Base-by-base conservation (phyloP, 2,113 vertebrate genomes). In the Proterorhinus semilunaris region DNA sequence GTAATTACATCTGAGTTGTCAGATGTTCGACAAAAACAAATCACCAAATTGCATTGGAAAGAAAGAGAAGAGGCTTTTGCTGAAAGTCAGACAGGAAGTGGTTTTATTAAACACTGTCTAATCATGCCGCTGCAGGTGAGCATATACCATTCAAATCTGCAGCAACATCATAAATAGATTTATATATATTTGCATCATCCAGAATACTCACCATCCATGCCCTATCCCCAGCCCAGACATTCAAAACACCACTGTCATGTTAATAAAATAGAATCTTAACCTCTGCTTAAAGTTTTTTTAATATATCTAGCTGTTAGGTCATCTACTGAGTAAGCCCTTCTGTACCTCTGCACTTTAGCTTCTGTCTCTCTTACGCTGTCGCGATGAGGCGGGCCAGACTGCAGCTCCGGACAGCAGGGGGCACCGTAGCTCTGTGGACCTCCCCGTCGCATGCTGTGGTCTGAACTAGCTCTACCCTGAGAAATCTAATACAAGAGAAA, bases 31-130 rank as follows among this genome's bases (percentile, higher is more conserved):
- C 6, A 61, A 44, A 11, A 10, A 45, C 6, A 61, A 5, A 45
- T 10, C 2, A 50, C 1, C 4, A 6, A 12, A 10, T 15, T 11
- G 71, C 45, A 8, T 16, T 62, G 36, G 21, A 44, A 13, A 46
- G 1, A 13, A 46, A 1, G 16, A 7, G 16, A 57, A 49, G 58
- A 11, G 11, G 62, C 44, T 73, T 74, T 79, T 53, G 73, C 71
- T 66, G 55, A 86, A 85, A 88, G 80, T 90, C 86, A 88, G 82
- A 88, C 80, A 88, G 80, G 68, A 87, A 85, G 86, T 83, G 78
- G 80, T 85, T 90, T 91, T 90, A 91, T 89, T 91, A 84, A 86
- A 68, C 81, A 78, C 81, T 84, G 81, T 86, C 83, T 81, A 85
- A 62, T 85, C 72, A 81, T 75, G 65, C 74, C 50, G 55, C 76